Evolutionary conservation across 2,888 invertebrate genomes (phyloP).

Genomic region (Dryococelus australis): DNA sequence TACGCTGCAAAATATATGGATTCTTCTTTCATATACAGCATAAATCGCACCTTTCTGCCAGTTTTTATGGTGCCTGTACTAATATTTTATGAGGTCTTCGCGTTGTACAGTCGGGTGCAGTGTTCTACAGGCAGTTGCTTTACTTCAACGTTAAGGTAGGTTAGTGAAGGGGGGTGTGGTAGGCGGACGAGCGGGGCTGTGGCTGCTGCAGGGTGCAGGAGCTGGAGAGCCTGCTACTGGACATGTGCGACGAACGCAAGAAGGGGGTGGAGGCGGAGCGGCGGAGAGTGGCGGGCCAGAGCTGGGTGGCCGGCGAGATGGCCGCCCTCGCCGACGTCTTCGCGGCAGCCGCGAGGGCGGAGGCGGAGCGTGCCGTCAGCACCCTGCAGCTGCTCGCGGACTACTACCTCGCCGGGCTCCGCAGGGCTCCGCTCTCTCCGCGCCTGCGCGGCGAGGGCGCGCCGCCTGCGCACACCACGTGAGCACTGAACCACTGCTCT

Average conservation of each 20-base stretch:
- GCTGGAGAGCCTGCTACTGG: slow-evolving; percentile 62
- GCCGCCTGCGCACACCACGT: background rate
- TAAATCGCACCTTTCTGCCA: too few species aligned
- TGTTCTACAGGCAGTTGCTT: too few species aligned
- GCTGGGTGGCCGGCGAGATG: slow-evolving; percentile 67
- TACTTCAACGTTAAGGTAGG: too few species aligned
- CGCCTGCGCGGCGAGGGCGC: background rate
- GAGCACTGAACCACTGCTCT: too few species aligned
- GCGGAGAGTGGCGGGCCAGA: slow-evolving; percentile 61
- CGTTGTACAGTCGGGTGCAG: too few species aligned
- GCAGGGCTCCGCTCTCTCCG: slow-evolving; percentile 43
- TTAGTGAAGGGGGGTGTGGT: too few species aligned
- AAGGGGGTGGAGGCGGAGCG: slow-evolving; percentile 64
- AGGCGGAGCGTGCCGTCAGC: slow-evolving; percentile 65
- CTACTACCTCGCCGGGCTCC: slow-evolving; percentile 58
- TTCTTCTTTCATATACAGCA: too few species aligned
- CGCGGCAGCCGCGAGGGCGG: slow-evolving; percentile 66
- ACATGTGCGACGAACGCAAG: slow-evolving; percentile 66
- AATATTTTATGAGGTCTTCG: too few species aligned
- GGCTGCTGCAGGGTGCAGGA: slow-evolving; percentile 58
- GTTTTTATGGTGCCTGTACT: too few species aligned
- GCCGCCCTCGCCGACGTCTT: slow-evolving; percentile 65
- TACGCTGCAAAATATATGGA: too few species aligned
- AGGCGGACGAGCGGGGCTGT: background rate
- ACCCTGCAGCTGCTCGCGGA: slow-evolving; percentile 59